Percentiles rank a stretch among this genome's conserved stretches.
phyloP scores from a whole-genome alignment of 2,888 invertebrate genomes.

The Pecten maximus region DNA sequence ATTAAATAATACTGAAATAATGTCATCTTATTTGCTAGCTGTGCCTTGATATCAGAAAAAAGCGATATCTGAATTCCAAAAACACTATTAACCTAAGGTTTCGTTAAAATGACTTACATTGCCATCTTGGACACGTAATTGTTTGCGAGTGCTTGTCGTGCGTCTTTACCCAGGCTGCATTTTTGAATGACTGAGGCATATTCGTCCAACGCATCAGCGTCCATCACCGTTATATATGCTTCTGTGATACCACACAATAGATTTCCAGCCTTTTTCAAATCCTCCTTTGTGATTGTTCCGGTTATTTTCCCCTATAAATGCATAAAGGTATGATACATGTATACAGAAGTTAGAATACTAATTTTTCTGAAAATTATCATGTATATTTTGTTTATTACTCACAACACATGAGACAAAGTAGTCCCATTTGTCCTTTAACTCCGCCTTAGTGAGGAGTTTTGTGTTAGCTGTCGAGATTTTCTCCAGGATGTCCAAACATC shows the following conservation, averaged over 20 bases:
- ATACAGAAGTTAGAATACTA: not conserved
- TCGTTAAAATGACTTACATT: not conserved
- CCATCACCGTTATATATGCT: constrained; percentile 27
- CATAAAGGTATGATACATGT: not conserved
- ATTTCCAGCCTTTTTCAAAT: constrained; percentile 49
- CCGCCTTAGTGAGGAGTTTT: constrained; percentile 48
- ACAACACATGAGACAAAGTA: constrained; percentile 56
- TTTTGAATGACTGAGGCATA: not conserved
- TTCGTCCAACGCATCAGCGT: constrained; percentile 42
- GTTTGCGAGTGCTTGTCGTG: not conserved
- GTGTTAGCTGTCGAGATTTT: constrained; percentile 44
- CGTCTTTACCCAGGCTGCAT: not conserved
- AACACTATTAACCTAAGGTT: no score
- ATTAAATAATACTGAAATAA: no score
- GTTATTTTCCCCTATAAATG: constrained; percentile 43
- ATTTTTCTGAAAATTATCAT: not conserved
- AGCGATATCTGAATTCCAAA: no score
- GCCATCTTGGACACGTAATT: not conserved
- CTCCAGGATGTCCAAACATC: constrained; percentile 45
- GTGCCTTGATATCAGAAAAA: no score
- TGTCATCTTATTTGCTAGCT: no score
- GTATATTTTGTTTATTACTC: not conserved
- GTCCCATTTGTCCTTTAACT: constrained; percentile 55
- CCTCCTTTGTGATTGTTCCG: constrained; percentile 53
- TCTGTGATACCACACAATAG: constrained; percentile 46